Evolutionary conservation across 2,797 vertebrate genomes (phyloP).

Genomic region (Sebastes melanostomus): DNA sequence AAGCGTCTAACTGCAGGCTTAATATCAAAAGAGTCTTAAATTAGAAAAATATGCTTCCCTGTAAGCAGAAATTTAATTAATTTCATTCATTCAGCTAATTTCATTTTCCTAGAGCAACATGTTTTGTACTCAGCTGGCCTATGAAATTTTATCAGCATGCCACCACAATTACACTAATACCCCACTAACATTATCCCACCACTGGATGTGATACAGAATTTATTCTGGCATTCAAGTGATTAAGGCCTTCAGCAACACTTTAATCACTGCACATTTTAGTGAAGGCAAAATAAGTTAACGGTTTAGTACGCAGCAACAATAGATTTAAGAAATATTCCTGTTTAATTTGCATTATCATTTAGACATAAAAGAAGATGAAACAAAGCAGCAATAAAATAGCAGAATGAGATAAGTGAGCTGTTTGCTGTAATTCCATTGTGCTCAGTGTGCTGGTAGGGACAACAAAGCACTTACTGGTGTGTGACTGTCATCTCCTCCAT

Average conservation of each 20-base stretch:
- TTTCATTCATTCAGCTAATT: slow-evolving; percentile 16
- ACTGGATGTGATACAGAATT: neutral
- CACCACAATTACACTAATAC: neutral
- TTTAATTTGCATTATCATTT: slow-evolving; percentile 14
- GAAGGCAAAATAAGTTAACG: neutral
- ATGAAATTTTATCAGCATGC: neutral
- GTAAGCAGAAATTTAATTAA: neutral
- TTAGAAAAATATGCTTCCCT: neutral
- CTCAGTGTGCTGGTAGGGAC: slow-evolving; percentile 14
- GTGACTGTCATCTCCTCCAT: slow-evolving; percentile 71
- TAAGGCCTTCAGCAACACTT: neutral
- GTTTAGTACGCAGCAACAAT: neutral
- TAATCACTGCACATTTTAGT: neutral
- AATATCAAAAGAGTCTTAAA: neutral
- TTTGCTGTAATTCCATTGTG: slow-evolving; percentile 41
- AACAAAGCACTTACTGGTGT: slow-evolving; percentile 74
- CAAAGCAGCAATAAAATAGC: neutral
- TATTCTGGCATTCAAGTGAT: neutral
- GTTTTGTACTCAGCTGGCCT: neutral
- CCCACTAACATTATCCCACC: neutral
- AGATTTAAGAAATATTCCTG: neutral
- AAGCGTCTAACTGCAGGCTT: neutral
- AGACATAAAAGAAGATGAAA: neutral
- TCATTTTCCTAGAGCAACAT: neutral
- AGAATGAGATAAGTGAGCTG: slow-evolving; percentile 40